Conservation (phyloP, 2,888 invertebrate species). For the Meandrusa payeni region DNA sequence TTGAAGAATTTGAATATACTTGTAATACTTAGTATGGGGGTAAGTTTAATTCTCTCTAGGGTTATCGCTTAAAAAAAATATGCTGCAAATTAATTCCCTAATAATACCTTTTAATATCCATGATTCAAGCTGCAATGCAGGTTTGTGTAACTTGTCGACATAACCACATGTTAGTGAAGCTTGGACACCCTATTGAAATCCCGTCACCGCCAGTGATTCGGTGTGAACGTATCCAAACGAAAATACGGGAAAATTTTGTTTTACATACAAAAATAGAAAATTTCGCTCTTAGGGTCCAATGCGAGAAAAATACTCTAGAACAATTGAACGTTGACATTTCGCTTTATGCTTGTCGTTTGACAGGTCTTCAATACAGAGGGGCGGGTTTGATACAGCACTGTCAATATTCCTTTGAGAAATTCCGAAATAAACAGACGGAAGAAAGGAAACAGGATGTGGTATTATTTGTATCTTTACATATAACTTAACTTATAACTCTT, state of each 20-base stretch:
- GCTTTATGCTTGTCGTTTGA: conserved; percentile 47
- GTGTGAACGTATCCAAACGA: conserved; percentile 61
- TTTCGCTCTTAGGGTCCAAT: conserved; percentile 33
- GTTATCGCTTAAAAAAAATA: too few species aligned
- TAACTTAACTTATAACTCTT: too few species aligned
- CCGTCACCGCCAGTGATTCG: conserved; percentile 66
- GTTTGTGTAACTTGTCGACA: too few species aligned
- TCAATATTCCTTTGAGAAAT: conserved; percentile 30
- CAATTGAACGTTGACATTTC: conserved; percentile 37
- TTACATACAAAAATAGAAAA: conserved; percentile 72
- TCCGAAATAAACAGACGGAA: conserved; percentile 7
- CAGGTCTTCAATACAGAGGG: conserved; percentile 58
- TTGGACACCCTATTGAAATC: conserved; percentile 54
- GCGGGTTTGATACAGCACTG: conserved; percentile 39
- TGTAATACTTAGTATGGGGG: too few species aligned
- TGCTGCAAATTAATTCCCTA: too few species aligned
- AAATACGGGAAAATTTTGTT: conserved; percentile 73
- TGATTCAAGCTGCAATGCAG: too few species aligned
- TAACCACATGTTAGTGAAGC: too few species aligned
- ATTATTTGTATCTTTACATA: too few species aligned
- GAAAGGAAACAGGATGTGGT: background rate
- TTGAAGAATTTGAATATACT: too few species aligned
- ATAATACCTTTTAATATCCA: too few species aligned
- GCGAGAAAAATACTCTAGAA: conserved; percentile 39
- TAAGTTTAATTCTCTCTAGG: too few species aligned